Base-by-base conservation (phyloP, 2,113 vertebrate genomes). In the Syngnathoides biaculeatus region DNA sequence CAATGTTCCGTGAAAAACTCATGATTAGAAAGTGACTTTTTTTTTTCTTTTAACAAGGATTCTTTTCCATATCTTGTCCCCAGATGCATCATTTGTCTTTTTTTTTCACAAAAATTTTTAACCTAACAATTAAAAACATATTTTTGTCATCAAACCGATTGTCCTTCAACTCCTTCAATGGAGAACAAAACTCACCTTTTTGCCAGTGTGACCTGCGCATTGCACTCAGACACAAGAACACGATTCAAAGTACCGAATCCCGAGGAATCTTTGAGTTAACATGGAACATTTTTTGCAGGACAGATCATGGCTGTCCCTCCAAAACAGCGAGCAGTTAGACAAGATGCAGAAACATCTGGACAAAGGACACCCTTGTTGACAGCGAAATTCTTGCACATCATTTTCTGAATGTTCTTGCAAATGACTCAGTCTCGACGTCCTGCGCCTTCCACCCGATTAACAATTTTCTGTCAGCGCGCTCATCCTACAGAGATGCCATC, bases 1-100 rank as follows among this genome's bases (percentile, higher is more conserved):
- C 87, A 89, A 92, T 92, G 89, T 91, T 92, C 91, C 63, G 86
- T 91, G 91, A 84, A 91, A 87, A 92, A 86, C 91, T 87, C 91
- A 90, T 92, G 91, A 92, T 91, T 91, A 76, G 86, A 91, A 92
- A 91, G 84, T 92, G 82, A 90, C 88, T 90, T 81, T 81, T 86
- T 86, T 74, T 84, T 73, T 68, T 47, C n/a, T 77, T 24, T 56
- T 30, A 50, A 30, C 9, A 43, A 1, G 24, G 43, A 27, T 74
- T 67, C 35, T 79, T 78, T 78, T 75, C 67, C 81, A 78, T 79
- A 73, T 80, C 78, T 83, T 53, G 65, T 68, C 53, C 65, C 42
- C 35, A 67, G 77, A 79, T 47, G 47, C 68, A 55, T 68, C 47
- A 22, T 19, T 69, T 64, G 48, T 57, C 69, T 70, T 82, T 47